Evolutionary conservation across 2,888 invertebrate genomes (phyloP).

Genomic region (Diarsia mendica): DNA sequence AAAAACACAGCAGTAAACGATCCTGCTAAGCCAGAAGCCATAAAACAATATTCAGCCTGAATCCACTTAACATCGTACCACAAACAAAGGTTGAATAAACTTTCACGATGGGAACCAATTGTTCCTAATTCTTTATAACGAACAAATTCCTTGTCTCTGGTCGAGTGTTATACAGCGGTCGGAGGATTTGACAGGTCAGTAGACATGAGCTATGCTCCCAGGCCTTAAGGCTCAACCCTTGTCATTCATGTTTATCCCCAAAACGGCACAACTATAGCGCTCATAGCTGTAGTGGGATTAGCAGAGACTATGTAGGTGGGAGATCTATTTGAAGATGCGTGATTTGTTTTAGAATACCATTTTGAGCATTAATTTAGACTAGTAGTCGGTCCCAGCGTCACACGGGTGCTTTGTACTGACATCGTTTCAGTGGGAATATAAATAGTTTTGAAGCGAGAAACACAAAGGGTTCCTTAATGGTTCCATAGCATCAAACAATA

Average conservation of each 20-base stretch:
- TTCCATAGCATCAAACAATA: background rate
- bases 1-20: conserved; percentile 34
- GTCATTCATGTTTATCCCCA: conserved; percentile 46
- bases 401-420: no score
- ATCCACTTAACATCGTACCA: conserved; percentile 49
- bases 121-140: conserved; percentile 34
- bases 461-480: background rate
- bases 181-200: conserved; percentile 51
- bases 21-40: conserved; percentile 50
- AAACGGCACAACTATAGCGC: conserved; percentile 26
- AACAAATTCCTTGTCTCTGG: conserved; percentile 39
- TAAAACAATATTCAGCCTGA: conserved; percentile 35
- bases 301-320: conserved; percentile 2
- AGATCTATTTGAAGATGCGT: conserved; percentile 19
- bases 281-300: conserved; percentile 23
- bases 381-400: background rate
- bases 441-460: no score
- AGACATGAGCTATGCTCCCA: conserved; percentile 39
- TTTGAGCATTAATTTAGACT: background rate
- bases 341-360: conserved; percentile 10
- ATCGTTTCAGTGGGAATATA: no score
- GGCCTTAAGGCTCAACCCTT: conserved; percentile 43
- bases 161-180: conserved; percentile 36
- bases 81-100: conserved; percentile 49
- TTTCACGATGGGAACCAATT: conserved; percentile 25